A percentile compares a stretch with the other conserved stretches of the same genome.
Conservation (phyloP, 2,113 vertebrate genomes). For the Orthonyx spaldingii region DNA sequence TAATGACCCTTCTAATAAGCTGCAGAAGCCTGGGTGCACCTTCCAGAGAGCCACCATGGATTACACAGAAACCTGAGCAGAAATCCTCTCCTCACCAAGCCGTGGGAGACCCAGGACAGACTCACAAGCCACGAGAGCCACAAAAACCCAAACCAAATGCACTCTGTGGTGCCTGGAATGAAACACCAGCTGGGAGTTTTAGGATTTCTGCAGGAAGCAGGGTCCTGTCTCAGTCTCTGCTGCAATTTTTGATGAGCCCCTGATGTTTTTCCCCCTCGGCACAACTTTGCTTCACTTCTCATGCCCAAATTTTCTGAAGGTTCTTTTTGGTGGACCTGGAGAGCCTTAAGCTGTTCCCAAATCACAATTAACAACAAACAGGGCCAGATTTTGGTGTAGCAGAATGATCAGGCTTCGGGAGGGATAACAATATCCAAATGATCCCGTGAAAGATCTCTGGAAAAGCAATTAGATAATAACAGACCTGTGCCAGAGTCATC, state of each 20-base stretch:
- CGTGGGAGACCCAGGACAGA: background rate
- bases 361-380: background rate
- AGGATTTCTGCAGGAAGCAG: background rate
- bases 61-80: too few relatives aligned
- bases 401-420: background rate
- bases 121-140: background rate
- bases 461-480: conserved; percentile 20
- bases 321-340: background rate
- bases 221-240: background rate
- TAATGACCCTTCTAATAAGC: background rate
- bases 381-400: background rate
- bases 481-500: background rate
- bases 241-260: background rate
- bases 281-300: fast-evolving
- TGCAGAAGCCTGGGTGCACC: background rate
- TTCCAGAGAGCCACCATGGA: too few relatives aligned
- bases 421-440: background rate
- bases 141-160: fast-evolving
- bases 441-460: background rate
- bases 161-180: background rate
- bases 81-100: background rate
- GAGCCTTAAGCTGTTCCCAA: background rate
- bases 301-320: background rate
- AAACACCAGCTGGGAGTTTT: background rate
- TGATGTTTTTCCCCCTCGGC: background rate